A percentile compares a stretch with the other conserved stretches of the same genome.
These are phyloP conservation scores for Nymphalis urticae DNA, from an alignment of 2,888 invertebrate species.

Conservation along the genomic window DNA sequence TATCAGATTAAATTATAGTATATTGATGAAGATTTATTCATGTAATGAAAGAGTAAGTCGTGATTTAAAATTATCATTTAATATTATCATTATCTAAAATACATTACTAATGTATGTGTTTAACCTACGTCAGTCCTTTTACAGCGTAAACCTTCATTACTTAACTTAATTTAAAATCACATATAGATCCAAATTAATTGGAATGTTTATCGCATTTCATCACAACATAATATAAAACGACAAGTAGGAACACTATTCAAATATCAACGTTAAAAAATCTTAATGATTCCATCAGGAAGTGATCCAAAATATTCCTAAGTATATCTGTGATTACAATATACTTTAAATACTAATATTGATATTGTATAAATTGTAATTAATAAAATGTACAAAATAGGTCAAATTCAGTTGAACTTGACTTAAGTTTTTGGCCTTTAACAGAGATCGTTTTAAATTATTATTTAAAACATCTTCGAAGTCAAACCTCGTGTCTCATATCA, in stretches of 20 bases:
- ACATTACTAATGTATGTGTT: conserved; percentile 47
- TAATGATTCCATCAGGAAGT: no score
- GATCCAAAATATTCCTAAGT: neutral
- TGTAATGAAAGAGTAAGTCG: conserved; percentile 10
- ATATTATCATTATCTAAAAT: conserved; percentile 35
- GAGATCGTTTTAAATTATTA: conserved; percentile 19
- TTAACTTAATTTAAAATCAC: conserved; percentile 33
- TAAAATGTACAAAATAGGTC: conserved; percentile 5
- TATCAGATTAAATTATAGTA: neutral
- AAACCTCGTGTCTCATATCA: conserved; percentile 35
- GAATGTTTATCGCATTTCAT: conserved; percentile 24
- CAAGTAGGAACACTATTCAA: conserved; percentile 27
- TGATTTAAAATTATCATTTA: neutral
- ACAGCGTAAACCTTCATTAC: conserved; percentile 15
- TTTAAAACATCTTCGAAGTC: conserved; percentile 26
- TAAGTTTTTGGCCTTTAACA: conserved; percentile 32
- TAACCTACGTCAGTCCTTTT: conserved; percentile 70
- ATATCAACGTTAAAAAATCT: conserved; percentile 3
- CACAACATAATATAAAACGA: conserved; percentile 14
- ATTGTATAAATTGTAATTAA: neutral
- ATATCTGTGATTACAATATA: neutral
- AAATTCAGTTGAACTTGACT: conserved; percentile 9
- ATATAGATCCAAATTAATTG: conserved; percentile 28
- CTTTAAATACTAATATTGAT: neutral
- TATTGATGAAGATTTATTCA: no score